Percentiles rank a stretch among this genome's conserved stretches.
Evolutionary conservation across 2,113 vertebrate genomes (phyloP).

Genomic region (Cnemophilus loriae): DNA sequence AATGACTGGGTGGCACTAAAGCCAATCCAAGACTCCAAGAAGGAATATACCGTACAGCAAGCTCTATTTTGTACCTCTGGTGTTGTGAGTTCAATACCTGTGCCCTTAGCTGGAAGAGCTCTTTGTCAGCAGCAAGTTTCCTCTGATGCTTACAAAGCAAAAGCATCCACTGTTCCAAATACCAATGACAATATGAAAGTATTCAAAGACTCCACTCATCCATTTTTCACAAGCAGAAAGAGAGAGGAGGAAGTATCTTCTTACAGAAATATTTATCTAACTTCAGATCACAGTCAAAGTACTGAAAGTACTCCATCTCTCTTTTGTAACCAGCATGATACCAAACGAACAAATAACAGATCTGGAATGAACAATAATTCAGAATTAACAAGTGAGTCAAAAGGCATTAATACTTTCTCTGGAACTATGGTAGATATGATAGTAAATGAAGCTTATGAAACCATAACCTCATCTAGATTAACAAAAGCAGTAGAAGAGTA

Average conservation of each 20-base stretch:
- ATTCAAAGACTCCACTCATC: slow-evolving; percentile 22
- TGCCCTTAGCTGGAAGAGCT: slow-evolving; percentile 87
- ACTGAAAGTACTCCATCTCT: slow-evolving; percentile 5
- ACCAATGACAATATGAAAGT: slow-evolving; percentile 51
- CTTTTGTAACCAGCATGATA: not conserved
- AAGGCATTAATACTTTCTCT: slow-evolving; percentile 77
- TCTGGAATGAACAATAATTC: not conserved
- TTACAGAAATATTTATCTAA: slow-evolving; percentile 67
- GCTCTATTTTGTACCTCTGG: slow-evolving; percentile 91
- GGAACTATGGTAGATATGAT: slow-evolving; percentile 86
- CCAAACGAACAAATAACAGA: not conserved
- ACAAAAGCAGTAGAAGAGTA: slow-evolving; percentile 78
- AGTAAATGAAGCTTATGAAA: slow-evolving; percentile 87
- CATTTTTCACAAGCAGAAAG: slow-evolving; percentile 18
- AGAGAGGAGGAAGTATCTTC: slow-evolving; percentile 63
- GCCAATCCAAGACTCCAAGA: slow-evolving; percentile 61
- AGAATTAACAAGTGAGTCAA: slow-evolving; percentile 56
- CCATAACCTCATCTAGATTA: slow-evolving; percentile 77
- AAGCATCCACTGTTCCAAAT: slow-evolving; percentile 16
- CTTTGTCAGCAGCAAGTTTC: slow-evolving; percentile 75
- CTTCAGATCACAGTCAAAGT: slow-evolving; percentile 32
- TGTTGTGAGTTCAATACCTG: slow-evolving; percentile 88
- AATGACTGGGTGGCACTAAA: slow-evolving; percentile 45
- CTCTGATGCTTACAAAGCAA: slow-evolving; percentile 62
- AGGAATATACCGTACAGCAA: slow-evolving; percentile 83